These are phyloP conservation scores for Helicolenus hilgendorfi DNA, from an alignment of 2,797 vertebrate species.

Conservation along the genomic window DNA sequence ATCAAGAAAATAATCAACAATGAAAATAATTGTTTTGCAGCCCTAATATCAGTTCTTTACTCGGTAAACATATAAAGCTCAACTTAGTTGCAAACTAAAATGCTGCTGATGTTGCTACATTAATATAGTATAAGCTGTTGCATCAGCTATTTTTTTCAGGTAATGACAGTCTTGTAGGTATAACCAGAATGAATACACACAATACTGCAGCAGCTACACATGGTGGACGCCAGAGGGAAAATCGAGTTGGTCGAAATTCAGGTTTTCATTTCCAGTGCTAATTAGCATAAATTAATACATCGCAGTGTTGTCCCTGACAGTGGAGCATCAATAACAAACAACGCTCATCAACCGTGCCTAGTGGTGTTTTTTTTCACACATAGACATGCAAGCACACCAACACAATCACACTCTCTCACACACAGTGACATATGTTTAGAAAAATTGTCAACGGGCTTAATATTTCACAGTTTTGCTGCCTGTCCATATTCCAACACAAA, in stretches of 20 bases:
- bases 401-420: constrained; percentile 53
- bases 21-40: no score
- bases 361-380: constrained; percentile 34
- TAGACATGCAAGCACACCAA: background rate
- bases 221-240: background rate
- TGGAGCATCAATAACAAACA: constrained; percentile 30
- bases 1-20: no score
- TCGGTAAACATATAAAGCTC: background rate
- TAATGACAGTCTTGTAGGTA: background rate
- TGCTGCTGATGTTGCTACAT: background rate
- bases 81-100: background rate
- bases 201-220: background rate
- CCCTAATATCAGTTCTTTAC: background rate
- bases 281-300: constrained; percentile 57
- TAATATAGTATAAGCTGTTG: background rate
- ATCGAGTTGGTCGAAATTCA: constrained; percentile 28
- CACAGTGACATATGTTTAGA: constrained; percentile 71
- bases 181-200: background rate
- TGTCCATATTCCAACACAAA: constrained; percentile 74
- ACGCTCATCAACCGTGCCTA: constrained; percentile 21
- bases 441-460: constrained; percentile 51
- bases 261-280: constrained; percentile 35
- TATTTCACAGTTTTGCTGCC: constrained; percentile 74
- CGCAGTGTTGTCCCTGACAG: constrained; percentile 37
- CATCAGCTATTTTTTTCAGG: background rate